Percentiles rank a stretch among this genome's conserved stretches.
Conservation (phyloP, 2,888 invertebrate genomes). For the Notocelia uddmanniana region DNA sequence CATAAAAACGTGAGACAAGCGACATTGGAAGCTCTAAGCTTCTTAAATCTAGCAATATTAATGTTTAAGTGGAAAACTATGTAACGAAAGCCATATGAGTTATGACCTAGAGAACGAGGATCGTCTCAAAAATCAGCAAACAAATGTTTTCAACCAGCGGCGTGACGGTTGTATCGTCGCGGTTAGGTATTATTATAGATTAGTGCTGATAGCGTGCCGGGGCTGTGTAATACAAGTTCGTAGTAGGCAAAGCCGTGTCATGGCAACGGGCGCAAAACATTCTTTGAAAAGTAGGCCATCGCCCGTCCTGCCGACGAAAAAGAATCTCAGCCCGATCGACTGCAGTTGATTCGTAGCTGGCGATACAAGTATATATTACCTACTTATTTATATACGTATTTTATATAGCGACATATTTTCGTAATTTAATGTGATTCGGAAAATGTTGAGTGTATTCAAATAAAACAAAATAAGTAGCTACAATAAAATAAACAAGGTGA, state of each 20-base stretch:
- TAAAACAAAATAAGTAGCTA: too few species aligned
- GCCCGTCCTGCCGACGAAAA: conserved; percentile 54
- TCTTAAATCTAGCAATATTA: too few species aligned
- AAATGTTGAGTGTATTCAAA: too few species aligned
- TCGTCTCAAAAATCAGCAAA: neutral
- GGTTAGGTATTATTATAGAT: conserved; percentile 4
- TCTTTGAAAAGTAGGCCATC: conserved; percentile 63
- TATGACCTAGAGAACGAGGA: too few species aligned
- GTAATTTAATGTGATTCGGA: neutral
- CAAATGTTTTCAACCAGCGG: neutral
- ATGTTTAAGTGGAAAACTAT: too few species aligned
- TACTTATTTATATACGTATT: too few species aligned
- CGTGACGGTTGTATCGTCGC: neutral
- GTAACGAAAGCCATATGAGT: too few species aligned
- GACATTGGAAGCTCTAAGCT: too few species aligned
- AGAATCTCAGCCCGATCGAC: conserved; percentile 54
- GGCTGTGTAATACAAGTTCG: conserved; percentile 13
- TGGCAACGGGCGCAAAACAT: conserved; percentile 76
- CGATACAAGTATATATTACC: neutral
- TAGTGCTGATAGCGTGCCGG: conserved; percentile 5
- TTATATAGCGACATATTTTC: neutral
- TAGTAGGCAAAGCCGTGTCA: conserved; percentile 55
- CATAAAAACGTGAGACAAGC: too few species aligned
- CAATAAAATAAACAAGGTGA: too few species aligned
- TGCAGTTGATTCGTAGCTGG: conserved; percentile 22